Evolutionary conservation across 2,113 vertebrate genomes (phyloP).

Genomic region (Sinocyclocheilus rhinocerous): DNA sequence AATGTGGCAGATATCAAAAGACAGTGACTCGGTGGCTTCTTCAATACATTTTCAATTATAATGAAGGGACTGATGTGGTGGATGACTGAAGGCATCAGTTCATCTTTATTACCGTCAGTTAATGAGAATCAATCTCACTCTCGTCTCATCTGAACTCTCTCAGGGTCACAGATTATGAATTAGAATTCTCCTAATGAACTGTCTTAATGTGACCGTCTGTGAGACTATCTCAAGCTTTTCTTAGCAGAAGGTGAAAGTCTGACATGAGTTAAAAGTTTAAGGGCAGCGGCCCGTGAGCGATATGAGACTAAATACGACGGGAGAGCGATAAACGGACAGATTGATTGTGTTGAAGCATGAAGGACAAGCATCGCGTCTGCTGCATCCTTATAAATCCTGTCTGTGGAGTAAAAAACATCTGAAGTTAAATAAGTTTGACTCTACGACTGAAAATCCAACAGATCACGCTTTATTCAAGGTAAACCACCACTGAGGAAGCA

Average conservation of each 20-base stretch:
- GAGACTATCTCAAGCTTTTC: neutral
- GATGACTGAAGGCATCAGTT: conserved; percentile 48
- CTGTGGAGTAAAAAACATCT: neutral
- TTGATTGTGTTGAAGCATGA: conserved; percentile 31
- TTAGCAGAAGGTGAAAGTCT: conserved; percentile 34
- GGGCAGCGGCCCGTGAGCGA: neutral
- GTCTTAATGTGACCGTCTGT: conserved; percentile 19
- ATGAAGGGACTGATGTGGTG: conserved; percentile 13
- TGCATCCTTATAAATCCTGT: conserved; percentile 29
- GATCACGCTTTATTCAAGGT: neutral
- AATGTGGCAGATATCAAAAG: neutral
- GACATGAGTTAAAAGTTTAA: conserved; percentile 6
- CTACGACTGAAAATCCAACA: neutral
- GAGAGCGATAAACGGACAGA: conserved; percentile 29
- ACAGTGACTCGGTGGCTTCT: neutral
- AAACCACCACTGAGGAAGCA: neutral
- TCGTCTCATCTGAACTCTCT: conserved; percentile 26
- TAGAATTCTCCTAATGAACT: conserved; percentile 38
- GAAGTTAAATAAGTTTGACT: conserved; percentile 1
- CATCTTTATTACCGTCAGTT: conserved; percentile 41
- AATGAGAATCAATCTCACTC: conserved; percentile 44
- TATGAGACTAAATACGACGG: neutral
- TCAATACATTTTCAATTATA: conserved; percentile 40
- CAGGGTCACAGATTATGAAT: conserved; percentile 36
- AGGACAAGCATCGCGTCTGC: conserved; percentile 27